Percentiles rank a stretch among this genome's conserved stretches.
phyloP scores from a whole-genome alignment of 2,888 invertebrate species.

The Brenthis ino region DNA sequence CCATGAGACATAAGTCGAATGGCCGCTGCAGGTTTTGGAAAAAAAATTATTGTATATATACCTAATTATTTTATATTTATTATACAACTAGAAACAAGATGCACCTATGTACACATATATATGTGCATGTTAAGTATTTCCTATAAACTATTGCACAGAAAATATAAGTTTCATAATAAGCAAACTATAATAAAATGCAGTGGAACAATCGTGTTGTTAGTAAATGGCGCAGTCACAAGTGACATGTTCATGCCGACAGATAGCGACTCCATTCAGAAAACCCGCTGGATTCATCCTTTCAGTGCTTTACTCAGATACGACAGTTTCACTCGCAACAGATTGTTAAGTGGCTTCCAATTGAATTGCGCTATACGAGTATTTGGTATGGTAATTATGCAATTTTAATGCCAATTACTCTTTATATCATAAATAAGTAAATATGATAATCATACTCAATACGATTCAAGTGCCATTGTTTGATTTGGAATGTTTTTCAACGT shows the following conservation, averaged over 20 bases:
- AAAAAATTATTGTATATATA: too few relatives aligned
- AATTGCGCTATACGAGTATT: constrained; percentile 32
- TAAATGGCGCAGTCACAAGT: constrained; percentile 42
- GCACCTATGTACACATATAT: too few relatives aligned
- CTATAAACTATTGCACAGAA: neutral
- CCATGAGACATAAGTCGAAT: too few relatives aligned
- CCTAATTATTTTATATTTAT: too few relatives aligned
- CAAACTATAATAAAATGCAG: constrained; percentile 31
- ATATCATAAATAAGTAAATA: constrained; percentile 19
- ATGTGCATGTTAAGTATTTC: neutral
- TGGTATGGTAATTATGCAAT: constrained; percentile 26
- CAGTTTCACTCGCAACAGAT: constrained; percentile 52
- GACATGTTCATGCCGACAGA: constrained; percentile 43
- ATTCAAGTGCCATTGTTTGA: constrained; percentile 12
- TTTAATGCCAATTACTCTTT: constrained; percentile 21
- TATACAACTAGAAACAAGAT: too few relatives aligned
- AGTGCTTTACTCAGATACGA: constrained; percentile 57
- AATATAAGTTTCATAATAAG: constrained; percentile 8
- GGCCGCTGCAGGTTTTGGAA: too few relatives aligned
- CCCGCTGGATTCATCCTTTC: constrained; percentile 56
- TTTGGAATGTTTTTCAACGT: constrained; percentile 8
- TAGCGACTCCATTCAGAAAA: constrained; percentile 56
- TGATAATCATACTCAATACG: constrained; percentile 1
- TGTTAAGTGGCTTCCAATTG: constrained; percentile 44
- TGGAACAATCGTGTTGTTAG: constrained; percentile 33